Evolutionary conservation across 2,888 invertebrate species (phyloP), one percentile per base, ranked within the genome.

Genomic region (Acrobasis repandana): DNA sequence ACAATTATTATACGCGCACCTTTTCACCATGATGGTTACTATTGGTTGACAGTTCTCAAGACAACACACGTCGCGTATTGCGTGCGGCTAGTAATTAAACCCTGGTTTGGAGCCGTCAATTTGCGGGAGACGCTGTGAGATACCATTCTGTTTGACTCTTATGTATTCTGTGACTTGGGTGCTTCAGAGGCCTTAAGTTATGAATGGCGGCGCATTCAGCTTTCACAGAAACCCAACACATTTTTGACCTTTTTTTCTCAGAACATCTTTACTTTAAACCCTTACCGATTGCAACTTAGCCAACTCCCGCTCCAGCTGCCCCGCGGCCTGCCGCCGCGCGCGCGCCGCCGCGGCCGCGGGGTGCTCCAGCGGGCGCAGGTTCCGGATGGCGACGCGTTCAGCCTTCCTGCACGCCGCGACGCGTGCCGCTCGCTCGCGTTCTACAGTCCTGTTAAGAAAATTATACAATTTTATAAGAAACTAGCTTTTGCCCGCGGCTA

Each of bases 361-460:
- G 76, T 85, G 75, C 71, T 84, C 77, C 66, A 92, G 74, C 0
- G 92, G 90, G 0, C 90, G 81, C 8, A 92, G 80, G 38, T 75
- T 65, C 0, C 83, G 73, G 20, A 86, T 66, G 0, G 85, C 64
- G 1, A 78, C 80, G 3, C 79, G 76, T 65, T 86, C 85, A 0
- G 88, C 87, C 28, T 75, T 74, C 6, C 83, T 76, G 28, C 85
- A 84, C 49, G 90, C 88, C 0, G 85, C 77, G 46, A 86, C 68
- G 1, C 92, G 88, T 0, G 88, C 90, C 0, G 84, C 75, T 0
- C 89, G 83, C 70, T 92, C 92, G 43, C 87, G 80, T 14, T 92
- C 88, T 66, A 92, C 76, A 0, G 84, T 84, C 87, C 92, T 92
- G 70, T 33, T n/a, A 1, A 5, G 15, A 16, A 56, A 5, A 28